These are phyloP conservation scores for Chaetoderma sp. DNA, from an alignment of 2,888 invertebrate species.

Conservation along the genomic window DNA sequence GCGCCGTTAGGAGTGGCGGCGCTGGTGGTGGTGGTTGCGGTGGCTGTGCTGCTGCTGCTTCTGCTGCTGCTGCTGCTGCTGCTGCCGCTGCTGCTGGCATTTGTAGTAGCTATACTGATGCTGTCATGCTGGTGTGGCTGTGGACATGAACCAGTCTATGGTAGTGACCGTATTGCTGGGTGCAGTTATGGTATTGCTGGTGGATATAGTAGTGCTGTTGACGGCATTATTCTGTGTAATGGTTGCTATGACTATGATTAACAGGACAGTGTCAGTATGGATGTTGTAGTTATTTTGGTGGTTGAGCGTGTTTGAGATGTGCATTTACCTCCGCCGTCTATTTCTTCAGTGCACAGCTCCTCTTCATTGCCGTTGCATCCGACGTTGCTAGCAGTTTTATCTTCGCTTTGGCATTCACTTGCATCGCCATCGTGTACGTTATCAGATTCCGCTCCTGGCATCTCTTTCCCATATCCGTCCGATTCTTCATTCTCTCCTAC, in stretches of 20 bases:
- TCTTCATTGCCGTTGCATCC: constrained; percentile 31
- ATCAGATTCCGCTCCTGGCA: constrained; percentile 5
- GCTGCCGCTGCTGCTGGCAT: neutral
- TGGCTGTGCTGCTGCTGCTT: neutral
- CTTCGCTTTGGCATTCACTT: constrained; percentile 24
- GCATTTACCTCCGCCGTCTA: neutral
- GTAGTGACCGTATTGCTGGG: neutral
- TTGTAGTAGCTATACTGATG: neutral
- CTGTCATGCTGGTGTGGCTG: too few relatives aligned
- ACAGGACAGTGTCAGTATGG: neutral
- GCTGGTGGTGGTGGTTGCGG: neutral
- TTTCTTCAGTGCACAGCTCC: neutral
- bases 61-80: neutral
- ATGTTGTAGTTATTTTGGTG: neutral
- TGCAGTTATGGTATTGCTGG: neutral
- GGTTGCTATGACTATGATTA: neutral
- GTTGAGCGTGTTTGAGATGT: neutral
- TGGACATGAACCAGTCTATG: neutral
- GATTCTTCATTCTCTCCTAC: constrained; percentile 27
- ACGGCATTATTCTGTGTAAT: neutral
- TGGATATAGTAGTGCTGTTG: neutral
- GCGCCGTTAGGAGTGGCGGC: too few relatives aligned
- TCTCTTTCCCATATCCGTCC: constrained; percentile 8
- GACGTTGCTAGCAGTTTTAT: constrained; percentile 35
- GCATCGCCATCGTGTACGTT: neutral